Percentiles rank a stretch among this genome's conserved stretches.
phyloP scores from a whole-genome alignment of 2,888 invertebrate genomes.

The Eudasyphora cyanicolor region DNA sequence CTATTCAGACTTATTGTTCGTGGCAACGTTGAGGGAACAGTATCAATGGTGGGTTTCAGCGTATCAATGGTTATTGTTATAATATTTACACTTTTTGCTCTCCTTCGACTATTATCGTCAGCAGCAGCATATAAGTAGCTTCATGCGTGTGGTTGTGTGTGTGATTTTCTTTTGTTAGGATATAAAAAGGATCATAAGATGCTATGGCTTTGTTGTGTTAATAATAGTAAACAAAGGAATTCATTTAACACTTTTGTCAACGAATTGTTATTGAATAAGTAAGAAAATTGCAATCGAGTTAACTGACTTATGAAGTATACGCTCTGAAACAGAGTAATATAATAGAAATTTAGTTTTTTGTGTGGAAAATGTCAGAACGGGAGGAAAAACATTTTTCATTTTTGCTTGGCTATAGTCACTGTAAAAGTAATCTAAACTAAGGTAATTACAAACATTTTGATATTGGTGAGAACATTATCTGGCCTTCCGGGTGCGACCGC shows the following conservation, averaged over 20 bases:
- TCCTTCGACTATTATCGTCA: constrained; percentile 13
- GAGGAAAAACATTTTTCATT: no score
- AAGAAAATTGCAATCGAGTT: no score
- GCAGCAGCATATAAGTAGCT: constrained; percentile 48
- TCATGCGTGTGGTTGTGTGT: constrained; percentile 3
- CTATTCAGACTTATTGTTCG: constrained; percentile 10
- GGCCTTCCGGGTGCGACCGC: no score
- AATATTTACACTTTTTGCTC: not conserved
- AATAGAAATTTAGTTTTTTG: no score
- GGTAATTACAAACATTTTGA: no score
- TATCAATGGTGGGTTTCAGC: constrained; percentile 6
- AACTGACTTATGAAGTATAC: no score
- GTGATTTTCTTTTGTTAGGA: not conserved
- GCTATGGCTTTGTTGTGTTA: not conserved
- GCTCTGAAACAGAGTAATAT: no score
- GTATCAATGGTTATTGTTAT: constrained; percentile 44
- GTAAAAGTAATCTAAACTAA: no score
- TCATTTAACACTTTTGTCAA: not conserved
- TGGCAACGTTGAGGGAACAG: constrained; percentile 12
- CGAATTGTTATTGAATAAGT: no score
- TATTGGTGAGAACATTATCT: no score
- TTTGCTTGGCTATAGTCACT: no score
- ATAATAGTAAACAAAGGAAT: constrained; percentile 1
- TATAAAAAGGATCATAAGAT: not conserved
- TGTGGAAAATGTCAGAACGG: no score